Evolutionary conservation across 2,797 vertebrate genomes (phyloP).

Genomic region (Pangasius larnaudii): DNA sequence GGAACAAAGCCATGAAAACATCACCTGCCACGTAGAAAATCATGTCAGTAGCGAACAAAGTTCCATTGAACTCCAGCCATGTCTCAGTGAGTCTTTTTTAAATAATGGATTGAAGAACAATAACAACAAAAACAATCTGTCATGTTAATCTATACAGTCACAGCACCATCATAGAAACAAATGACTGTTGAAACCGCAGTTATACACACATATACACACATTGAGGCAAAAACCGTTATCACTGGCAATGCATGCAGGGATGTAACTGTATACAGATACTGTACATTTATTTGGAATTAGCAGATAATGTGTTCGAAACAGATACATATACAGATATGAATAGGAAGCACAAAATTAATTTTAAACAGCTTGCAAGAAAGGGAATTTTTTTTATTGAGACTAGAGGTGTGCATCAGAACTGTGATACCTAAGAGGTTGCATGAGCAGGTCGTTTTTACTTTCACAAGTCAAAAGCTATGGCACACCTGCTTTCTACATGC

Average conservation of each 20-base stretch:
- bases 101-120: neutral
- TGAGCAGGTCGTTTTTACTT: neutral
- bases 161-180: neutral
- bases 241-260: neutral
- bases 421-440: neutral
- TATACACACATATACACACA: neutral
- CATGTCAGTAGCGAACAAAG: neutral
- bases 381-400: too few relatives aligned
- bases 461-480: neutral
- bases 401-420: neutral
- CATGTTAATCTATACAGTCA: neutral
- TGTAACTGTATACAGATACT: neutral
- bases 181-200: neutral
- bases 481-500: neutral
- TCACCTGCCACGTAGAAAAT: slow-evolving; percentile 29
- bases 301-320: neutral
- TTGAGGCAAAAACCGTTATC: neutral
- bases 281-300: neutral
- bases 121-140: neutral
- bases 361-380: neutral
- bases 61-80: neutral
- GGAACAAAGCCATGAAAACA: neutral
- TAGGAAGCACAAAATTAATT: slow-evolving; percentile 2
- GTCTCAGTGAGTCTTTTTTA: slow-evolving; percentile 15
- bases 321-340: neutral